Conservation (phyloP, 1,140 invertebrate species). For the Bombus consobrinus region DNA sequence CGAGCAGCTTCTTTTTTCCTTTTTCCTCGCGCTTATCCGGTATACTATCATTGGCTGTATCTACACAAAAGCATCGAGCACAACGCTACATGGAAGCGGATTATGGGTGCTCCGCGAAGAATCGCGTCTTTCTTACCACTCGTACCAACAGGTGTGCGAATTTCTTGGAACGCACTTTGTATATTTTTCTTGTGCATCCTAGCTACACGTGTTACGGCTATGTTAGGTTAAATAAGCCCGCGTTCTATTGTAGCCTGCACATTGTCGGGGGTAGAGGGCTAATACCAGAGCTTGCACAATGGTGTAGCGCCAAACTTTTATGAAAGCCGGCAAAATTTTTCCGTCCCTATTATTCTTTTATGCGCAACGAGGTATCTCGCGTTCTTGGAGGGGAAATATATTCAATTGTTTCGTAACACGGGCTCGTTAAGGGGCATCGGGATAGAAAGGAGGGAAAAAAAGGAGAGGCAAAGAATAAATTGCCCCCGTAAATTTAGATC, state of each 20-base stretch:
- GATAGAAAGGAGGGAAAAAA: background rate
- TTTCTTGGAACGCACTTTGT: slow-evolving; percentile 13
- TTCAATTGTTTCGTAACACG: background rate
- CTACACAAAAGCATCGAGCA: background rate
- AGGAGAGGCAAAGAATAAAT: background rate
- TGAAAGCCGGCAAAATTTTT: slow-evolving; percentile 3
- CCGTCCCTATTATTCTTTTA: background rate
- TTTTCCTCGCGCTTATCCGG: background rate
- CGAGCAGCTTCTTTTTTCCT: background rate
- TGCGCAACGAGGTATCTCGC: background rate
- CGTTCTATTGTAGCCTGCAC: background rate
- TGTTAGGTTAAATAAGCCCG: slow-evolving; percentile 16
- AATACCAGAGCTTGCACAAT: background rate
- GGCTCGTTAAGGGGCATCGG: background rate
- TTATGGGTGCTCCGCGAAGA: slow-evolving; percentile 10
- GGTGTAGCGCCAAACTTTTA: background rate
- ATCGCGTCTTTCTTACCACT: slow-evolving; percentile 14
- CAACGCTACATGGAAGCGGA: background rate
- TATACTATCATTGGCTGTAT: background rate
- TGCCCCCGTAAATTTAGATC: background rate
- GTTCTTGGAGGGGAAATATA: background rate
- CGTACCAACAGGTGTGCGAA: slow-evolving; percentile 37
- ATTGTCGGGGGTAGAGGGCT: background rate
- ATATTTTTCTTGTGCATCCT: background rate
- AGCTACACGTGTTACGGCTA: background rate